Base-by-base conservation (phyloP, 2,888 invertebrate species). In the Macropis europaea region DNA sequence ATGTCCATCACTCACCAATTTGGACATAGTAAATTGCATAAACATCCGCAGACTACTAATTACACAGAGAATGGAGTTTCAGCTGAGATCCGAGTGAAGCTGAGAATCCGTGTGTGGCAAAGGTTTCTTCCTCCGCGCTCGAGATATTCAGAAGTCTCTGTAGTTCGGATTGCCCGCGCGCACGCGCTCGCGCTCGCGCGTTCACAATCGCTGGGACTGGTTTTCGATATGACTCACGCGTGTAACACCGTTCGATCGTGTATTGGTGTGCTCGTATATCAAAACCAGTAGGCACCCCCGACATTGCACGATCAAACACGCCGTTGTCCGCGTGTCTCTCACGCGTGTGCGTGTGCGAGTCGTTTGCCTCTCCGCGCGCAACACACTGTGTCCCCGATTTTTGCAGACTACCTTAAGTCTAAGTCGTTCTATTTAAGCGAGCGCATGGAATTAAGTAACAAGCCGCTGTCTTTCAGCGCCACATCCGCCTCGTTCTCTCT, bases 241-340 rank as follows among this genome's bases (percentile, higher is more conserved):
- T 82, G 85, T 84, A 82, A 84, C 83, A 73, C 77, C 79, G 75
- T 79, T 81, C 82, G 81, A 82, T 81, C 77, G 59, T 81, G 87
- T 86, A 83, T 86, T 82, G 77, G 87, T 85, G 88, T 81, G 87
- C 88, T 89, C 89, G 87, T 89, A 89, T 89, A 88, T 89, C 89
- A 89, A 89, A 88, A 88, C 89, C 88, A 89, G 89, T 89, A 89
- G 89, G 87, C 88, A 87, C 87, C 88, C 88, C 87, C 88, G 87
- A 87, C 84, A 82, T 87, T 81, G 86, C 85, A 83, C 83, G 79
- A 76, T 77, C 74, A 75, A 73, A 73, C 63, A 74, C 68, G 76
- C 76, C 57, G 72, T 48, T 71, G 72, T 53, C 70, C 54, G 63
- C 42, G 42, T 26, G 26, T 50, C 61, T 24, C 11, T 19, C n/a